Base-by-base conservation (phyloP, 2,797 vertebrate genomes). In the Crocidura indochinensis region DNA sequence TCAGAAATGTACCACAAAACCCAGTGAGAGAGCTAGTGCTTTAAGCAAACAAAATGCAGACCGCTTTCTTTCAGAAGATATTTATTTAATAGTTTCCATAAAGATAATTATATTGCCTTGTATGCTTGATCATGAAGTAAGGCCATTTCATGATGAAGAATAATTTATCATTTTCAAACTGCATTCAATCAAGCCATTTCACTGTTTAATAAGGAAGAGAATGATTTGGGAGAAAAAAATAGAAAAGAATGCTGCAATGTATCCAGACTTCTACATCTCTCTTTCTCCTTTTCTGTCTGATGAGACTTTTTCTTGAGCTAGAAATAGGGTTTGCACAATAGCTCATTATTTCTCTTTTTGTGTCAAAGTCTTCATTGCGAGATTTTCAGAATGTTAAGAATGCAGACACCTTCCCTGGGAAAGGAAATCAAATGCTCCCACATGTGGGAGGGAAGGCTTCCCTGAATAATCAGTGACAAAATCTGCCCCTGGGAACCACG, bases 361-460 rank as follows among this genome's bases (percentile, higher is more conserved):
- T 46, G 24, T 56, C 31, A 71, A 76, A 72, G 19, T 62, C 65
- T 94, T 89, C 78, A 38, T 73, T 87, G 4, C 73, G 31, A 91
- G n/a, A 1, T 56, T 74, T 14, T 9, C 69, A 77, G 12, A 75
- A 12, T 83, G n/a, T 38, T 83, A 76, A 86, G 46, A 0, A 6
- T 79, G 6, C 8, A 51, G 38, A 26, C 7, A 62, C 6, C 27
- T 91, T 91, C 27, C 81, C 46, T 24, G 22, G 29, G 4, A 1
- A 56, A 74, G 64, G 29, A 62, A 77, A 29, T 19, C 11, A 67
- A 90, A 19, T 85, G 77, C 8, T 87, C 53, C 51, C 51, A 15
- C 51, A 14, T 17, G 75, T 19, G 10, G 49, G 69, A 56, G 27
- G 31, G 11, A 78, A 88, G 51, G 2, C 46, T 47, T 91, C 8